Base-by-base conservation (phyloP, 2,797 vertebrate species). In the Neoniphon sammara region DNA sequence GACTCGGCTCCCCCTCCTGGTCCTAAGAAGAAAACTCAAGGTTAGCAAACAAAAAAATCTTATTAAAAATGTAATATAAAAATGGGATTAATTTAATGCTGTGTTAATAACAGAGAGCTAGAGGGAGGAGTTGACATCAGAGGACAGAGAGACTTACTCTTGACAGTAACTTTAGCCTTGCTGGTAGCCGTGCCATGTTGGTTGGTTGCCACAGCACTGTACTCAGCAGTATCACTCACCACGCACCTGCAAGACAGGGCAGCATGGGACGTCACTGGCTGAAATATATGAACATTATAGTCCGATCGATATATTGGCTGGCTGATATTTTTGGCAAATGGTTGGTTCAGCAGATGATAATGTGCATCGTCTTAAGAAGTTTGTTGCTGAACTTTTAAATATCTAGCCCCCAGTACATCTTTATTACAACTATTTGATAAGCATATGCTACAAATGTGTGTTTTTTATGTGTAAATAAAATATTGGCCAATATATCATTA, bases 201-300 rank as follows among this genome's bases (percentile, higher is more conserved):
- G 25, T 97, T 99, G 57, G 94, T 96, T n/a, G 96, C 97, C 85
- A 98, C 95, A 0, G 96, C 98, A 0, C 95, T 95, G 89, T 99
- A 99, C 17, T 97, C 97, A 0, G 95, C 98, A 0, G 95, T 97
- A 73, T 99, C 97, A 10, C 95, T 95, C 56, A 96, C 95, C 68
- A 88, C 81, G 42, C 96, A 96, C 94, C 98, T 99, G 67, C 50
- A 75, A 71, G 11, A 25, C 4, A 70, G 49, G 55, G 18, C 23
- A 21, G 36, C 30, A 59, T 0, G 9, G 10, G 11, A 27, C 0
- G 11, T 59, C 0, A 39, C 5, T 49, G 20, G 66, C 5, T 15
- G 46, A 46, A 12, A 46, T 4, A 46, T 4, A 46, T 12, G 44
- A 46, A 36, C 31, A 34, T 34, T n/a, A n/a, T n/a, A n/a, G n/a